Evolutionary conservation across 2,888 invertebrate genomes (phyloP).

Genomic region (Catocala sponsa): DNA sequence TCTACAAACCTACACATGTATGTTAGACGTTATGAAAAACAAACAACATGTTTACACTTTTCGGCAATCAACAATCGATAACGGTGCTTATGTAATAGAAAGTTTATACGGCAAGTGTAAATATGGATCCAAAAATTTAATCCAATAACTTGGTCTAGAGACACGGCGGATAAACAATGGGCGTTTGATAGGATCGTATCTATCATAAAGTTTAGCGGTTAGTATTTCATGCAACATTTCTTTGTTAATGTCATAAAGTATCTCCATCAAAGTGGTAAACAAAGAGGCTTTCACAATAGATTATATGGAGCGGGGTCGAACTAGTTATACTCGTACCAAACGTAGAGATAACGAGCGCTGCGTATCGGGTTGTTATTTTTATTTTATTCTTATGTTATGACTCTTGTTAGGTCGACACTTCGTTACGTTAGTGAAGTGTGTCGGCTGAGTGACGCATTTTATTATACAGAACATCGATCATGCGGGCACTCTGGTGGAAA

Average conservation of each 20-base stretch:
- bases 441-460: conserved; percentile 33
- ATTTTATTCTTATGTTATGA: conserved; percentile 68
- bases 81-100: conserved; percentile 20
- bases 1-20: conserved; percentile 6
- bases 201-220: conserved; percentile 26
- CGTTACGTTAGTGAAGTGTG: conserved; percentile 53
- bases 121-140: conserved; percentile 25
- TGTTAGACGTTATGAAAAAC: conserved; percentile 30
- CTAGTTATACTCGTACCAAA: conserved; percentile 54
- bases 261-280: conserved; percentile 37
- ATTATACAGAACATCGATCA: conserved; percentile 17
- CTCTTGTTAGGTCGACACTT: conserved; percentile 68
- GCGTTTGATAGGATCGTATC: conserved; percentile 17
- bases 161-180: conserved; percentile 32
- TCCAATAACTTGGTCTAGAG: conserved; percentile 20
- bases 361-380: conserved; percentile 70
- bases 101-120: conserved; percentile 26
- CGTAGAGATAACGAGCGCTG: conserved; percentile 70
- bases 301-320: conserved; percentile 16
- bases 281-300: conserved; percentile 19
- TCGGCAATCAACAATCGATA: conserved; percentile 25
- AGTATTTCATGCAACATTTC: conserved; percentile 19
- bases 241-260: conserved; percentile 30
- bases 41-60: conserved; percentile 37
- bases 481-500: neutral